Evolutionary conservation across 2,113 vertebrate genomes (phyloP), one percentile per base, ranked within the genome.

Genomic region (Mixornis gularis): DNA sequence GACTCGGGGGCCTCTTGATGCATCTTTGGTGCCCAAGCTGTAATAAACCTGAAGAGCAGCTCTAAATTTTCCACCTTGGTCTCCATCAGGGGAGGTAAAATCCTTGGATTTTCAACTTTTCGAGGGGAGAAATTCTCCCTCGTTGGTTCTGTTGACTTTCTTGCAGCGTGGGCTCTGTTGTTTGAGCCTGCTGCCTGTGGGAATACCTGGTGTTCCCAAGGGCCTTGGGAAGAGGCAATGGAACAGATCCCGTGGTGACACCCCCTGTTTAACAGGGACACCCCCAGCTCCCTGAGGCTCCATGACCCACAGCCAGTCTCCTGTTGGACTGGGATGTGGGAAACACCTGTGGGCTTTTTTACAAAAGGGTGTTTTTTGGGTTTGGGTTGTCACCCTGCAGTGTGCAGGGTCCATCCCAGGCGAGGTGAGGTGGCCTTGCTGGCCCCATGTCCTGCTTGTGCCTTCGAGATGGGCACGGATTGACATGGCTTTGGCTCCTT

Each of bases 291-390:
- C 15, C 3, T 9, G 36, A 53, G 46, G 22, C 34, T 51, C 36
- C 10, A 2, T 7, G 0, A 26, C 8, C 7, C 9, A 1, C 13
- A 3, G 44, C 36, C 27, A 1, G 16, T 30, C 56, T 44, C 46
- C 26, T 3, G 0, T 22, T 52, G 34, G 38, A 27, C 46, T 68
- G 36, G 17, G 30, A 22, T 10, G 13, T 26, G 20, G 51, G 38
- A 34, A 59, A 25, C 21, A 30, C 0, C 32, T 25, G 10, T 20
- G 25, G 26, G 17, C 3, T 63, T 24, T 13, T 17, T 6, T 5
- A 12, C 25, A 36, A 18, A n/a, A 10, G 0, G 6, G 15, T 2
- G 8, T 7, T 4, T 32, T 20, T 24, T 27, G 32, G 27, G 22
- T 6, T 34, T 6, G 27, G 38, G 16, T 17, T 83, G 46, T 66